A percentile compares a stretch with the other conserved stretches of the same genome.
phyloP scores from a whole-genome alignment of 2,797 vertebrate species.

The Lepilemur ruficaudatus region DNA sequence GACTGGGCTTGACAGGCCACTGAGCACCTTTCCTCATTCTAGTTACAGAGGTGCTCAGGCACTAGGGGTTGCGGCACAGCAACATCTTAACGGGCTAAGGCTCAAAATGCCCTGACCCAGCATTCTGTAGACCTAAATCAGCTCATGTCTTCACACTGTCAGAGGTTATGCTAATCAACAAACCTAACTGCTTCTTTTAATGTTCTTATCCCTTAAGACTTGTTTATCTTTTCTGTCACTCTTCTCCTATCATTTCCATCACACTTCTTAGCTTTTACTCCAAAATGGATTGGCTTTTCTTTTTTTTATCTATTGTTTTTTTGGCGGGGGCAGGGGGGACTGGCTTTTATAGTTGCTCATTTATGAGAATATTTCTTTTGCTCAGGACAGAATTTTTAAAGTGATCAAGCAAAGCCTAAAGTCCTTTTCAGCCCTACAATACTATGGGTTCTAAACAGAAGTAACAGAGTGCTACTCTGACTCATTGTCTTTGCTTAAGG shows the following conservation, averaged over 20 bases:
- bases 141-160: not conserved
- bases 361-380: constrained; percentile 1
- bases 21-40: not conserved
- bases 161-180: not conserved
- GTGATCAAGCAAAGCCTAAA: not conserved
- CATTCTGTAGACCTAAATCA: not conserved
- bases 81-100: not conserved
- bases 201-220: not conserved
- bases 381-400: not conserved
- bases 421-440: not conserved
- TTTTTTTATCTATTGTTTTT: too few species aligned
- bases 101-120: not conserved
- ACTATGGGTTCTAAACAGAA: not conserved
- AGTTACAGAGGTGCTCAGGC: not conserved
- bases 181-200: not conserved
- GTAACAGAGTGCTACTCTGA: not conserved
- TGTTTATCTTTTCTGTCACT: not conserved
- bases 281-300: not conserved
- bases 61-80: not conserved
- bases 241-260: not conserved
- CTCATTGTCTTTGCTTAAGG: not conserved
- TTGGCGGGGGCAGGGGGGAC: too few species aligned
- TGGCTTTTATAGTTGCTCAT: not conserved
- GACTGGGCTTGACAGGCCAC: not conserved
- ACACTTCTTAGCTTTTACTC: not conserved